Evolutionary conservation across 2,888 invertebrate genomes (phyloP).

Genomic region (Lathronympha strigana): DNA sequence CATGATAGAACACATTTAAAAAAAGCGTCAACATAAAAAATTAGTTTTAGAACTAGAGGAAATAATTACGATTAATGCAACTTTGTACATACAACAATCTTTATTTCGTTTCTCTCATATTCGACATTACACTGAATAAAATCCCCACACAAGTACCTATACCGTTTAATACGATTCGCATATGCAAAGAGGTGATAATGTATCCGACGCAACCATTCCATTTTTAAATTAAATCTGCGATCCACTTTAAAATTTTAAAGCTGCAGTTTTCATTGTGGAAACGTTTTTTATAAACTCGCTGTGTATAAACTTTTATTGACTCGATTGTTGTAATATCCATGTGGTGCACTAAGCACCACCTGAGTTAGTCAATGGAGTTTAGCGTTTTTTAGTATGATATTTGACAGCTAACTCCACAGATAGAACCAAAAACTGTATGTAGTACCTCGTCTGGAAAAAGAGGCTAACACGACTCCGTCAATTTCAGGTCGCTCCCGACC

Average conservation of each 20-base stretch:
- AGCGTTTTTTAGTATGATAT: too few relatives aligned
- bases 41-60: too few relatives aligned
- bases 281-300: slow-evolving; percentile 4
- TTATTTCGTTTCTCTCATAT: not conserved
- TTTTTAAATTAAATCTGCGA: slow-evolving; percentile 23
- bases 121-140: slow-evolving; percentile 50
- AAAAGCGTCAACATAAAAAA: too few relatives aligned
- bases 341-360: too few relatives aligned
- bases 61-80: too few relatives aligned
- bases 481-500: too few relatives aligned
- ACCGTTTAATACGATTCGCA: slow-evolving; percentile 20
- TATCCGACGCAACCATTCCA: slow-evolving; percentile 12
- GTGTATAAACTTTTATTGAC: not conserved
- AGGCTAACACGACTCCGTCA: too few relatives aligned
- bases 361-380: too few relatives aligned
- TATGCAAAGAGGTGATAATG: slow-evolving; percentile 36
- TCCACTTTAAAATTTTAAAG: slow-evolving; percentile 23
- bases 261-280: slow-evolving; percentile 5
- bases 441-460: too few relatives aligned
- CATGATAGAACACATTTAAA: too few relatives aligned
- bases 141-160: slow-evolving; percentile 20
- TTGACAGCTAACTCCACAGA: too few relatives aligned
- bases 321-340: not conserved
- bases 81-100: not conserved
- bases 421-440: too few relatives aligned